phyloP scores from a whole-genome alignment of 2,797 vertebrate genomes.

The Gymnoscopelus braueri region DNA sequence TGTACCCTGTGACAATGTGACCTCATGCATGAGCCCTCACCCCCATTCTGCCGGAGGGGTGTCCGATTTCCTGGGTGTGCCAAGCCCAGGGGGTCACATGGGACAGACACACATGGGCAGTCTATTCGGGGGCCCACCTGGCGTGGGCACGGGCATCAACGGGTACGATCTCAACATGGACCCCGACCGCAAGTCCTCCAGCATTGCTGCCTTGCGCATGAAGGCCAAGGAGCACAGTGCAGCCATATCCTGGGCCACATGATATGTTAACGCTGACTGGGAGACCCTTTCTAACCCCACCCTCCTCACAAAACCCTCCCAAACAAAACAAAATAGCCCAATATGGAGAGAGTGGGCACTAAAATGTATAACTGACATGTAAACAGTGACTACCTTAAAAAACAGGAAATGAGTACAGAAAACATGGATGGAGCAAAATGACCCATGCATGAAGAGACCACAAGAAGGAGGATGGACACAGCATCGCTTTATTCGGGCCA shows the following conservation, averaged over 20 bases:
- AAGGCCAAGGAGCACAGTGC: slow-evolving; percentile 99
- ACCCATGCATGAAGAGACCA: slow-evolving; percentile 10
- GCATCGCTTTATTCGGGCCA: too few species aligned
- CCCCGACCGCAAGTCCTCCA: slow-evolving; percentile 98
- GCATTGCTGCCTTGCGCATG: slow-evolving; percentile 96
- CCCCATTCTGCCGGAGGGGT: slow-evolving; percentile 89
- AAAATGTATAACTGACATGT: slow-evolving; percentile 52
- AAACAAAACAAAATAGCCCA: slow-evolving; percentile 29
- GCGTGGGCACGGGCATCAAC: slow-evolving; percentile 90
- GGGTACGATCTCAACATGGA: slow-evolving; percentile 96
- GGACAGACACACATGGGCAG: slow-evolving; percentile 97
- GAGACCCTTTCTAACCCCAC: slow-evolving; percentile 34
- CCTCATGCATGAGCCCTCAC: slow-evolving; percentile 97
- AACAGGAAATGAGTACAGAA: slow-evolving; percentile 50
- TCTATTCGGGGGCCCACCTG: slow-evolving; percentile 87
- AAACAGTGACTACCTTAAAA: slow-evolving; percentile 71
- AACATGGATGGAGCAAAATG: slow-evolving; percentile 27
- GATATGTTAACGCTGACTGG: slow-evolving; percentile 72
- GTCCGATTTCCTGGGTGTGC: slow-evolving; percentile 92
- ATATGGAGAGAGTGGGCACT: slow-evolving; percentile 46
- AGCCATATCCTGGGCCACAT: slow-evolving; percentile 99
- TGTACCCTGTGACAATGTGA: slow-evolving; percentile 94
- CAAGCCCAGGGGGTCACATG: slow-evolving; percentile 87
- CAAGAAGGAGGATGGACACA: too few species aligned
- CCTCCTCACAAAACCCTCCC: too few species aligned